These are phyloP conservation scores for Coluber constrictor DNA, from an alignment of 2,797 vertebrate genomes.

Conservation along the genomic window DNA sequence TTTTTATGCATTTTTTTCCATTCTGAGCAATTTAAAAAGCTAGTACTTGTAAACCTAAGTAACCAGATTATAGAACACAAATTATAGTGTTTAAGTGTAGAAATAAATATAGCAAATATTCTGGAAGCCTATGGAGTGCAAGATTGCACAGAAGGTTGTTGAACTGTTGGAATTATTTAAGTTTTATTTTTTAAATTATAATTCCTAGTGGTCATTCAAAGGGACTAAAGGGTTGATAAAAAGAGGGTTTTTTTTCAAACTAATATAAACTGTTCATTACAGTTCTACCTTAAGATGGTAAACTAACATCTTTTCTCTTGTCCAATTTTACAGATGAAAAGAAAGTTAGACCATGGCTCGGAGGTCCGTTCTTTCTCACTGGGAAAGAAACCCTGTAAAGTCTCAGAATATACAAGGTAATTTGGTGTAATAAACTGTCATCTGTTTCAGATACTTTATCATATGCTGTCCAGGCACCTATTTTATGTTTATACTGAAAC, in stretches of 20 bases:
- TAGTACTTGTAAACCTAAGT: not conserved
- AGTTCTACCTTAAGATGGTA: not conserved
- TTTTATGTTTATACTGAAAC: slow-evolving; percentile 30
- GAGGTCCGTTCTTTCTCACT: slow-evolving; percentile 99
- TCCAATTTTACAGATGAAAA: slow-evolving; percentile 92
- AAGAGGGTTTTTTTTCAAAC: not conserved
- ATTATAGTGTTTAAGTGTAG: not conserved
- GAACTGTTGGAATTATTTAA: slow-evolving; percentile 3
- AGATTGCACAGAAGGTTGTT: not conserved
- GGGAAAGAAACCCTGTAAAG: slow-evolving; percentile 99
- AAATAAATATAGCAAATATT: not conserved
- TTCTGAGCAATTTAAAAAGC: not conserved
- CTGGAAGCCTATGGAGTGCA: not conserved
- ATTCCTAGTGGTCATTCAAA: not conserved
- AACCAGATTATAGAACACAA: not conserved
- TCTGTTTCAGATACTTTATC: slow-evolving; percentile 31
- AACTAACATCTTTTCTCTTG: slow-evolving; percentile 58
- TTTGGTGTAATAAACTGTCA: slow-evolving; percentile 51
- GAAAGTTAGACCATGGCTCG: slow-evolving; percentile 99
- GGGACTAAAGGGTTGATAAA: not conserved
- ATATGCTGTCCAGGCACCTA: slow-evolving; percentile 41
- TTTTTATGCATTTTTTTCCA: not conserved
- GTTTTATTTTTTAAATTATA: slow-evolving; percentile 4
- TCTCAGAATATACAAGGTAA: slow-evolving; percentile 96
- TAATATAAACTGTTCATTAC: slow-evolving; percentile 36